Percentiles rank a stretch among this genome's conserved stretches.
These are phyloP conservation scores for Echeneis naucrates DNA, from an alignment of 2,797 vertebrate species.

Conservation along the genomic window DNA sequence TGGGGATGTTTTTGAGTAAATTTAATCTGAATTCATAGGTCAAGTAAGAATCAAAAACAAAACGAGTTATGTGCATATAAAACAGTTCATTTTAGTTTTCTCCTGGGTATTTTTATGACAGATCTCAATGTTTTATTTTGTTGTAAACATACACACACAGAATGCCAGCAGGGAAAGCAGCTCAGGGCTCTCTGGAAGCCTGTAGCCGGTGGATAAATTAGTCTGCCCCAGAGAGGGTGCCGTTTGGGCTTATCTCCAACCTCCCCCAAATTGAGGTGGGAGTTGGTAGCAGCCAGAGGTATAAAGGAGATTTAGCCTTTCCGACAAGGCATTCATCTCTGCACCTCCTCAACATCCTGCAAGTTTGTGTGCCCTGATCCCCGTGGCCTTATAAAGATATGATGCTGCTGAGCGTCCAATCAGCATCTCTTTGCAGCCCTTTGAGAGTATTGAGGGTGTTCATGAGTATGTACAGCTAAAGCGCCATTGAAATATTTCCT, in stretches of 20 bases:
- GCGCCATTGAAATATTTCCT: too few relatives aligned
- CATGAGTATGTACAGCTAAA: too few relatives aligned
- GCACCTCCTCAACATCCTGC: slow-evolving; percentile 47
- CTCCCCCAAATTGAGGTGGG: slow-evolving; percentile 83
- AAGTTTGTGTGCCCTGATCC: slow-evolving; percentile 41
- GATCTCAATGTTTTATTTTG: neutral
- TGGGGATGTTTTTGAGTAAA: neutral
- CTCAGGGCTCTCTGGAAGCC: slow-evolving; percentile 46
- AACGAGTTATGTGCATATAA: too few relatives aligned
- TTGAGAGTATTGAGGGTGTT: slow-evolving; percentile 24
- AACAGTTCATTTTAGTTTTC: too few relatives aligned
- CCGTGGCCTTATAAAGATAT: slow-evolving; percentile 55
- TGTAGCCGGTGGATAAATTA: slow-evolving; percentile 74
- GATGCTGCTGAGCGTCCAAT: slow-evolving; percentile 49
- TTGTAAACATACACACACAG: slow-evolving; percentile 5
- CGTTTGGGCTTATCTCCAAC: slow-evolving; percentile 68
- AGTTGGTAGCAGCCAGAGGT: slow-evolving; percentile 73
- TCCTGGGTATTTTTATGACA: neutral
- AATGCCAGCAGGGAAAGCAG: slow-evolving; percentile 31
- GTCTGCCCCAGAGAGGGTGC: slow-evolving; percentile 55
- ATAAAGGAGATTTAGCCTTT: slow-evolving; percentile 77
- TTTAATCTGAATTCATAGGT: neutral
- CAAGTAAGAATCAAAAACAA: too few relatives aligned
- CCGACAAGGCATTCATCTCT: slow-evolving; percentile 79
- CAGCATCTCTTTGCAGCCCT: slow-evolving; percentile 24